Percentiles rank a stretch among this genome's conserved stretches.
phyloP scores from a whole-genome alignment of 2,797 vertebrate genomes.

The Morus bassanus region DNA sequence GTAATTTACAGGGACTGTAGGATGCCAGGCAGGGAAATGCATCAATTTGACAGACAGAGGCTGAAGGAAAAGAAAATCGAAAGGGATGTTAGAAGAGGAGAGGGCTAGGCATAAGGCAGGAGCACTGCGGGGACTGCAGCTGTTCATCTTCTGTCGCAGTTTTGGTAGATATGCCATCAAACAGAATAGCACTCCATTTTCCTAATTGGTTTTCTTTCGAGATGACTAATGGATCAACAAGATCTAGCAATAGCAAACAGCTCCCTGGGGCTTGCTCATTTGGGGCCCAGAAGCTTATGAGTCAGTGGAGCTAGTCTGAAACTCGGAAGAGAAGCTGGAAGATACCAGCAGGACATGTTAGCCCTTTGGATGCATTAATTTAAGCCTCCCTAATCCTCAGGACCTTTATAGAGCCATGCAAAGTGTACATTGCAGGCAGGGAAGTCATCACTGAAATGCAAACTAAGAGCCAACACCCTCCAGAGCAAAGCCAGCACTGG shows the following conservation, averaged over 20 bases:
- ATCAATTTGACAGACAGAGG: slow-evolving; percentile 54
- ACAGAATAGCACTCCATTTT: slow-evolving; percentile 27
- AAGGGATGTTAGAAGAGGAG: slow-evolving; percentile 7
- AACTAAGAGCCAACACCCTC: neutral
- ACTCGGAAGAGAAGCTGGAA: neutral
- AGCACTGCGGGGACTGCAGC: neutral
- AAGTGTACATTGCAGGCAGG: neutral
- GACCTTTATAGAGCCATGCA: neutral
- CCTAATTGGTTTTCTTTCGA: slow-evolving; percentile 28
- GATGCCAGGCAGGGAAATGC: slow-evolving; percentile 24
- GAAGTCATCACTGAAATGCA: slow-evolving; percentile 30
- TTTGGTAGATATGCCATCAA: slow-evolving; percentile 11
- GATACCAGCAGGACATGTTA: neutral
- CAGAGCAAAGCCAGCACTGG: neutral
- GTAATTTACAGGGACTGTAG: slow-evolving; percentile 8
- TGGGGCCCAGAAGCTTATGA: neutral
- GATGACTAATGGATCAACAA: slow-evolving; percentile 40
- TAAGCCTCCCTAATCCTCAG: slow-evolving; percentile 30
- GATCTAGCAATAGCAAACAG: neutral
- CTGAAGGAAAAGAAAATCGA: slow-evolving; percentile 37
- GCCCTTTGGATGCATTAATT: neutral
- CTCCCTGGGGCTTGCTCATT: neutral
- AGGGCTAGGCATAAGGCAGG: neutral
- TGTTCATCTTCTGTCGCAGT: neutral
- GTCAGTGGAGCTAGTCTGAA: neutral